A percentile compares a stretch with the other conserved stretches of the same genome.
phyloP scores from a whole-genome alignment of 2,888 invertebrate species.

The Apamea crenata region DNA sequence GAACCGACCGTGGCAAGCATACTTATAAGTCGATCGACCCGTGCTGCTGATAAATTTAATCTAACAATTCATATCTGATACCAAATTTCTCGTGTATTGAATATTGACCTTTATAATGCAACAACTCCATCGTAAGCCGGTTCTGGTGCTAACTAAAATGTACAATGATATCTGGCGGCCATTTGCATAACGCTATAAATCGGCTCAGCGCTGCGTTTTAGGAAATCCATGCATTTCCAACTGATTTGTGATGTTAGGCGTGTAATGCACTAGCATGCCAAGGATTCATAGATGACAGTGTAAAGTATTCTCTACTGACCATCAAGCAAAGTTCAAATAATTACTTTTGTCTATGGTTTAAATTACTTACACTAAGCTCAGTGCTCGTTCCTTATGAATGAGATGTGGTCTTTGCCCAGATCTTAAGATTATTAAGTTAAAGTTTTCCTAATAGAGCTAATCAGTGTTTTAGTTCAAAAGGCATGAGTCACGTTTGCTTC shows the following conservation, averaged over 20 bases:
- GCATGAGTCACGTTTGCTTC: neutral
- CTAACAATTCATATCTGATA: neutral
- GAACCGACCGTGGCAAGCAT: neutral
- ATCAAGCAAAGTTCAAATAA: neutral
- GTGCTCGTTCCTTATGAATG: neutral
- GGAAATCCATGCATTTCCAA: neutral
- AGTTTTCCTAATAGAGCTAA: neutral
- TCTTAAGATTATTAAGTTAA: neutral
- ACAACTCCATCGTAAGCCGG: neutral
- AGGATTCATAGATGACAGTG: neutral
- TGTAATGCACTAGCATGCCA: neutral
- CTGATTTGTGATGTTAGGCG: constrained; percentile 10
- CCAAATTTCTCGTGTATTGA: neutral
- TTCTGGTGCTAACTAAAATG: neutral
- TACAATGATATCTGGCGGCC: constrained; percentile 11
- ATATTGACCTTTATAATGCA: neutral
- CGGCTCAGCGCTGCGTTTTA: constrained; percentile 4
- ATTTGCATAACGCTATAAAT: constrained; percentile 42
- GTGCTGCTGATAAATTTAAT: neutral
- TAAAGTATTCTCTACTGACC: neutral
- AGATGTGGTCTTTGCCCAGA: neutral
- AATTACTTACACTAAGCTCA: neutral
- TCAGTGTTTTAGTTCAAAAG: neutral
- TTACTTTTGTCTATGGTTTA: neutral
- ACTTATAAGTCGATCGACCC: neutral